Conservation (phyloP, 2,113 vertebrate species). For the Sphaerodactylus townsendi region DNA sequence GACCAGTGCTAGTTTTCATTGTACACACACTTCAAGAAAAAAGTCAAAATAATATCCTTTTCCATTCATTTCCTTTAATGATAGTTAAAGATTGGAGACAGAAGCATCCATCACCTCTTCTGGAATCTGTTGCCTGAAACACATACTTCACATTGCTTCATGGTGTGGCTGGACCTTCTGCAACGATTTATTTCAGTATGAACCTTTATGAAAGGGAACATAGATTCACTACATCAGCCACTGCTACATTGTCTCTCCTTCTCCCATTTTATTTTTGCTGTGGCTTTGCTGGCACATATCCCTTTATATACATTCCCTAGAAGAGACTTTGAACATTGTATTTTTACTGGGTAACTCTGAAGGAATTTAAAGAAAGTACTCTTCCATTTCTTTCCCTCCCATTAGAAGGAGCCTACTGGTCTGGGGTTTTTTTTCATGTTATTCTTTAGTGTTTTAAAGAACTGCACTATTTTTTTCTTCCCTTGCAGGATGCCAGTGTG, state of each 20-base stretch:
- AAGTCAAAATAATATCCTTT: background rate
- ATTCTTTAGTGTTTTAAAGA: background rate
- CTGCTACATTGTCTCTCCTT: no score
- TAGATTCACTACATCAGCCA: no score
- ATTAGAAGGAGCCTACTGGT: background rate
- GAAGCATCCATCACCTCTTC: background rate
- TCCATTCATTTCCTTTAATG: background rate
- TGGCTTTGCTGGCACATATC: background rate
- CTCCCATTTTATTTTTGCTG: no score
- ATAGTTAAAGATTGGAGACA: background rate
- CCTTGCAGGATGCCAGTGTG: conserved; percentile 85
- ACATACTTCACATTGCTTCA: no score
- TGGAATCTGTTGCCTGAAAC: background rate
- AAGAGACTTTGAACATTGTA: background rate
- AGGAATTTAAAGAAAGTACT: background rate
- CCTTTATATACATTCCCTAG: background rate
- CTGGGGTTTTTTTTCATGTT: conserved; percentile 17
- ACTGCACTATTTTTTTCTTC: conserved; percentile 10
- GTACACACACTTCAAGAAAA: background rate
- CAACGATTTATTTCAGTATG: no score
- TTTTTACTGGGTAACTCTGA: background rate
- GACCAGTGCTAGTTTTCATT: no score
- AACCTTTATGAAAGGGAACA: no score
- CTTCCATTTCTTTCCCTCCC: fast-evolving
- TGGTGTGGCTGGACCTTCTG: no score